phyloP scores from a whole-genome alignment of 2,888 invertebrate species.

The Xylota segnis region DNA sequence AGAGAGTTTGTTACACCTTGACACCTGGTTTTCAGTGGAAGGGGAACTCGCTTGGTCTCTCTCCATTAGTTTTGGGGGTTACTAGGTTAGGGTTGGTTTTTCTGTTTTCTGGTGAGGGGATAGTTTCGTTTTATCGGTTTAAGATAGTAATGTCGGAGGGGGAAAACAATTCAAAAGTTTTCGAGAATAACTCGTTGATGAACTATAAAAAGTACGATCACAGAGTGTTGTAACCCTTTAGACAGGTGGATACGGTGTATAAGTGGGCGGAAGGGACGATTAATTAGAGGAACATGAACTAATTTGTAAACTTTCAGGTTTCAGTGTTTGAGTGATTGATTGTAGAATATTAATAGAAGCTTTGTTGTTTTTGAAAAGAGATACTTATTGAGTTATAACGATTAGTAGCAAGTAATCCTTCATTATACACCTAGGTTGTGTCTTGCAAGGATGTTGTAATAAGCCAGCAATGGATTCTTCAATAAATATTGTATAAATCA shows the following conservation, averaged over 20 bases:
- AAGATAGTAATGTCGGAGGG: conserved; percentile 16
- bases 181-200: conserved; percentile 26
- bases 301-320: not conserved
- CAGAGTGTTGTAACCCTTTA: not conserved
- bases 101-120: not conserved
- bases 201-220: conserved; percentile 3
- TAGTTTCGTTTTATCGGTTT: conserved; percentile 33
- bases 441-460: too few relatives aligned
- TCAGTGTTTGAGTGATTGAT: not conserved
- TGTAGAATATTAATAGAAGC: too few relatives aligned
- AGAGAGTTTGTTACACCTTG: conserved; percentile 7
- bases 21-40: not conserved
- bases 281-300: not conserved
- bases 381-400: too few relatives aligned
- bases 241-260: not conserved
- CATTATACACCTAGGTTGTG: too few relatives aligned
- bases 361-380: too few relatives aligned
- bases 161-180: conserved; percentile 25
- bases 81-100: conserved; percentile 8
- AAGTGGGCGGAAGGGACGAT: not conserved
- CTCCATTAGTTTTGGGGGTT: conserved; percentile 12
- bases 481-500: too few relatives aligned
- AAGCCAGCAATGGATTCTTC: too few relatives aligned
- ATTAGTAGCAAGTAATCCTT: too few relatives aligned
- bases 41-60: not conserved